Evolutionary conservation across 2,113 vertebrate genomes (phyloP).

Genomic region (Pogonocichla stellata): DNA sequence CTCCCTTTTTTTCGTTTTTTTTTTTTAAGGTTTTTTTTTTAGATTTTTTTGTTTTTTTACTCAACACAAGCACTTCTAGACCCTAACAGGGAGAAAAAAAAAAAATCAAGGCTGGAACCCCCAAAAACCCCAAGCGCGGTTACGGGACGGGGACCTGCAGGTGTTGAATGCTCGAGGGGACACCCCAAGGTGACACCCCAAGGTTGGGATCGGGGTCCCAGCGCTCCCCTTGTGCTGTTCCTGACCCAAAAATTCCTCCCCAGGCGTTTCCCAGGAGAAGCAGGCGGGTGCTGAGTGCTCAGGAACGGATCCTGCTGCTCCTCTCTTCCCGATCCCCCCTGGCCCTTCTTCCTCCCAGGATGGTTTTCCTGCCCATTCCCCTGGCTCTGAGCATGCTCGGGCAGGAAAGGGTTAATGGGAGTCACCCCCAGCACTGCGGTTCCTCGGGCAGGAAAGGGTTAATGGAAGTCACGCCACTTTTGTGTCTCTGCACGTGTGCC

Average conservation of each 20-base stretch:
- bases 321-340: too few relatives aligned
- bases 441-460: conserved; percentile 1
- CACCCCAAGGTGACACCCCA: conserved; percentile 45
- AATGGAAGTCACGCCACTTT: not conserved
- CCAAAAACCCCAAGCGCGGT: conserved; percentile 26
- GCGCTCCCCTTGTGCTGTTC: conserved; percentile 45
- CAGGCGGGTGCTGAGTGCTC: not conserved
- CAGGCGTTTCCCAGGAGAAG: not conserved
- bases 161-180: not conserved
- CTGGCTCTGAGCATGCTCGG: not conserved
- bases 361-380: not conserved
- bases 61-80: conserved; percentile 70
- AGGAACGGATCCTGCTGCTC: not conserved
- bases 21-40: not conserved
- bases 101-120: conserved; percentile 40
- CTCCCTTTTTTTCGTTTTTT: conserved; percentile 7
- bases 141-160: not conserved
- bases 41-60: not conserved
- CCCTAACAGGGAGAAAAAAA: conserved; percentile 1
- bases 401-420: conserved; percentile 6
- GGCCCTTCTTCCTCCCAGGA: not conserved
- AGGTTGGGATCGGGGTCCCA: not conserved
- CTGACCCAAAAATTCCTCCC: not conserved
- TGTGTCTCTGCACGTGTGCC: not conserved
- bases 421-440: not conserved